phyloP scores from a whole-genome alignment of 2,113 vertebrate species.

The Columba livia region DNA sequence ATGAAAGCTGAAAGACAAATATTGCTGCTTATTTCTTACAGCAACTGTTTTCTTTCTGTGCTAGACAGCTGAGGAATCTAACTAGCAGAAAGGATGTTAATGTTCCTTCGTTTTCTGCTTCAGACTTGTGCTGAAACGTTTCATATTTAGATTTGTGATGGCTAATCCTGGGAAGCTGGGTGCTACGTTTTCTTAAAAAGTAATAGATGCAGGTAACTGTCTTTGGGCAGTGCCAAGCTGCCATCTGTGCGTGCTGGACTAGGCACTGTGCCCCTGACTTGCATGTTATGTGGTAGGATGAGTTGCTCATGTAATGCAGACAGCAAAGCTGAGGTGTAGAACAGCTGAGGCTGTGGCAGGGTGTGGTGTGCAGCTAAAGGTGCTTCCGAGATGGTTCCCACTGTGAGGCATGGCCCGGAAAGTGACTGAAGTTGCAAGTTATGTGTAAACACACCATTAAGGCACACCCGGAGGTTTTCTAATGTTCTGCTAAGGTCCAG shows the following conservation, averaged over 20 bases:
- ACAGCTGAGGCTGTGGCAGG: background rate
- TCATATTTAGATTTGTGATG: background rate
- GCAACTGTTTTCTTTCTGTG: background rate
- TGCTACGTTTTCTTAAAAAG: background rate
- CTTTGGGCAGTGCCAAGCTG: background rate
- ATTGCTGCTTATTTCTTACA: background rate
- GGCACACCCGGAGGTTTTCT: background rate
- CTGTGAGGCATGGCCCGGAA: background rate
- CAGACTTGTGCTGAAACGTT: background rate
- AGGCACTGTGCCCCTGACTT: background rate
- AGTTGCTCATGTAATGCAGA: accelerated
- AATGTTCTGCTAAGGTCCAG: background rate
- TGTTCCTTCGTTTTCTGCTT: background rate
- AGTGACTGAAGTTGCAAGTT: background rate
- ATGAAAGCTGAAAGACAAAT: background rate
- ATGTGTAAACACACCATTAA: background rate
- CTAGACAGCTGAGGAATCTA: background rate
- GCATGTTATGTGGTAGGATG: background rate
- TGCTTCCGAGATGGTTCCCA: background rate
- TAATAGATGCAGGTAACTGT: background rate
- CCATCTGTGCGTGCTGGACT: background rate
- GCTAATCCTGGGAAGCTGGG: background rate
- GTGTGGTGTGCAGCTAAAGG: background rate
- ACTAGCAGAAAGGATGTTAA: background rate
- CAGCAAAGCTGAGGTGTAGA: background rate